Base-by-base conservation (phyloP, 92 coral and sea anemone genomes). In the Hydrozoanthus gracilis region DNA sequence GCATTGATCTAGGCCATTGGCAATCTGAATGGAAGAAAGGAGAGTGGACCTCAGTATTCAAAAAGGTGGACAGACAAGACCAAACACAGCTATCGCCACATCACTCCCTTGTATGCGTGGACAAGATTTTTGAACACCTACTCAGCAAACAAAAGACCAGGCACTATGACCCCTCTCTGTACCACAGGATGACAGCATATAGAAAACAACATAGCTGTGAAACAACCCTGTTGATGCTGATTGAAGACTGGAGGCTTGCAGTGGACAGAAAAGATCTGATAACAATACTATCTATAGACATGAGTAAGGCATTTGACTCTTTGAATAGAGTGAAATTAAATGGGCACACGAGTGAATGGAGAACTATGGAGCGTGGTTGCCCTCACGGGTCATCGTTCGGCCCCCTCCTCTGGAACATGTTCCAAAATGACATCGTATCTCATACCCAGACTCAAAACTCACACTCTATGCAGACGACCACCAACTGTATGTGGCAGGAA, bases 91-190 rank as follows among this genome's bases (percentile, higher is more conserved):
- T 88, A 88, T 49, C 83, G 92, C 35, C 94, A 90, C 7, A 88
- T 92, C 16, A 89, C 94, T n/a, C 84, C 4, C 91, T 88, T 58
- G 51, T 80, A 6, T 52, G 82, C 44, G 90, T 88, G 56, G 88
- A 82, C 75, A 91, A 91, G 71, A 91, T 84, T 7, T 91, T 86
- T 67, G 91, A 91, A 56, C 88, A 83, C 71, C 46, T 91, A 39
- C 86, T 83, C 44, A 18, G 91, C 67, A 88, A 75, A 49, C 87
- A 91, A 76, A 73, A 88, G 15, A 88, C 13, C 67, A 67, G 73
- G 20, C 45, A 67, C 73, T 67, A 67, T 27, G 39, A 27, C 39
- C 39, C 39, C 39, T 27, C 39, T 27, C 39, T 27, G 39, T 27
- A 27, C 39, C 39, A 27, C 39, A 27, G 39, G 2, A 27, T 27